A percentile compares a stretch with the other conserved stretches of the same genome.
phyloP scores from a whole-genome alignment of 2,888 invertebrate species.

The Cosmorhoe ocellata region DNA sequence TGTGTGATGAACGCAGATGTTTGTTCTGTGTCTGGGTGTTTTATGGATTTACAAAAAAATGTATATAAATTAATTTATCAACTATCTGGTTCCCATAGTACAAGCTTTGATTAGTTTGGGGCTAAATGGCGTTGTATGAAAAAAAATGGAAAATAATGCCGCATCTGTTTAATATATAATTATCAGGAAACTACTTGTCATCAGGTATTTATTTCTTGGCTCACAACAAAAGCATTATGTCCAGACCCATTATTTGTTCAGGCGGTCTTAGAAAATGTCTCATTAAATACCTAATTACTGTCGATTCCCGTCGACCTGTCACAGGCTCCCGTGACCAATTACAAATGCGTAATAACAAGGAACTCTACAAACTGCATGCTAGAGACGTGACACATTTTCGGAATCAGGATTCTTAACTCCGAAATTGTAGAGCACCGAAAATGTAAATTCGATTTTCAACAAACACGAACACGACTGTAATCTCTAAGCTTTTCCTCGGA shows the following conservation, averaged over 20 bases:
- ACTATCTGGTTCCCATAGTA: too few species aligned
- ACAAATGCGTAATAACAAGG: conserved; percentile 21
- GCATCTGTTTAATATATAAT: too few species aligned
- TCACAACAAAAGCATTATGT: not conserved
- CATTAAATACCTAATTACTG: conserved; percentile 21
- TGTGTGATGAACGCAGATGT: too few species aligned
- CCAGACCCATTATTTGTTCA: not conserved
- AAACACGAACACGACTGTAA: too few species aligned
- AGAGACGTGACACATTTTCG: conserved; percentile 6
- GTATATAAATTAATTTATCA: too few species aligned
- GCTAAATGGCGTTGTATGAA: too few species aligned
- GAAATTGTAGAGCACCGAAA: not conserved
- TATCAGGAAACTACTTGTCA: not conserved
- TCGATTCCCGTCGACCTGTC: conserved; percentile 22
- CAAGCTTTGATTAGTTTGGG: too few species aligned
- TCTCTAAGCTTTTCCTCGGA: too few species aligned
- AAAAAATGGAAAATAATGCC: too few species aligned
- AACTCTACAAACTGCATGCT: conserved; percentile 1
- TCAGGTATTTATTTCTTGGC: not conserved
- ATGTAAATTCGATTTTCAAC: too few species aligned
- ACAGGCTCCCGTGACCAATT: conserved; percentile 22
- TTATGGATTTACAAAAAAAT: too few species aligned
- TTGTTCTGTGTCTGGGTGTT: too few species aligned
- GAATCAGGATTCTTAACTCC: not conserved
- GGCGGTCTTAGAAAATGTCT: conserved; percentile 4